Conservation (phyloP, 2,797 vertebrate genomes). For the Lateolabrax maculatus region DNA sequence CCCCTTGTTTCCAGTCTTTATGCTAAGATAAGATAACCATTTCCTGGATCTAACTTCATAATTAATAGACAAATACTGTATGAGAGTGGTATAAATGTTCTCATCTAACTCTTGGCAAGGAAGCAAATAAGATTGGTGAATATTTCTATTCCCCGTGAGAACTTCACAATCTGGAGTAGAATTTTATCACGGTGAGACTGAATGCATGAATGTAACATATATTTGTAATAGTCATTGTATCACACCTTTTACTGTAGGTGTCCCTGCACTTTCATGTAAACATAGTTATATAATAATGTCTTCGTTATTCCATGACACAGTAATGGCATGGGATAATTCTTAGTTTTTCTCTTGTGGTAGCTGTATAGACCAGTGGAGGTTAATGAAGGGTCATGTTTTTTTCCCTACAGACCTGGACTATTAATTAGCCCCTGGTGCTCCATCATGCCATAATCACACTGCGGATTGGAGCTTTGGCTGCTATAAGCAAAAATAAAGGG, state of each 20-base stretch:
- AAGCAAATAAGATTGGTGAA: no score
- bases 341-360: slow-evolving; percentile 27
- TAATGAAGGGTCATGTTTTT: slow-evolving; percentile 78
- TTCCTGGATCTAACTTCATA: not conserved
- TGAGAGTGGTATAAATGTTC: not conserved
- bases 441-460: slow-evolving; percentile 71
- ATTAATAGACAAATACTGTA: not conserved
- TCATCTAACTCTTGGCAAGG: no score
- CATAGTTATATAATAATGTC: not conserved
- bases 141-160: not conserved
- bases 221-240: not conserved
- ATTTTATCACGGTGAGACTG: not conserved
- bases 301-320: not conserved
- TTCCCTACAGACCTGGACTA: slow-evolving; percentile 69
- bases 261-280: not conserved
- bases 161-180: not conserved
- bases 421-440: slow-evolving; percentile 78
- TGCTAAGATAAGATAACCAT: not conserved
- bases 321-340: slow-evolving; percentile 24
- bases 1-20: not conserved
- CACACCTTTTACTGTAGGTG: not conserved
- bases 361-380: slow-evolving; percentile 62
- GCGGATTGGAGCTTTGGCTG: slow-evolving; percentile 39
- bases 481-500: slow-evolving; percentile 38
- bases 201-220: not conserved